Conservation (phyloP, 2,888 invertebrate species). For the Ennomos erosarius region DNA sequence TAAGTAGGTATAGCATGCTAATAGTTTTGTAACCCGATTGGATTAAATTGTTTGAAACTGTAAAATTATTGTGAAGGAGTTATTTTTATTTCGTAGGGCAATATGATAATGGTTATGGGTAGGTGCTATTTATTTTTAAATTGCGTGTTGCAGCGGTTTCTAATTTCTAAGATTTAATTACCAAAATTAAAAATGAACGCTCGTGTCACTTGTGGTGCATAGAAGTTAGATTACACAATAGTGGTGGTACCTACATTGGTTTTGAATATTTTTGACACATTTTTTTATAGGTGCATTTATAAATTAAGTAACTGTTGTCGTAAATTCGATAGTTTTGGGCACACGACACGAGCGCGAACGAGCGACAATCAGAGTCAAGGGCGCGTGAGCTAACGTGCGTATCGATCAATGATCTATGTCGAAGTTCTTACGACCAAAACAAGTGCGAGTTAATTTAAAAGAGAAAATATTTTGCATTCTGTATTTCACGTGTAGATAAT, state of each 20-base stretch:
- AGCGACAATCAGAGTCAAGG: constrained; percentile 71
- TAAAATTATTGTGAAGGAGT: constrained; percentile 9
- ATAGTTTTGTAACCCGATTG: not conserved
- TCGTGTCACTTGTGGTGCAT: no score
- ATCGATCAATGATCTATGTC: constrained; percentile 67
- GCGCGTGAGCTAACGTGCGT: constrained; percentile 61
- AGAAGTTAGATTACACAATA: no score
- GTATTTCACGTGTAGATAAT: no score
- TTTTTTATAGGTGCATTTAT: not conserved
- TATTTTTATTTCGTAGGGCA: constrained; percentile 5
- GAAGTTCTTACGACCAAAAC: constrained; percentile 27
- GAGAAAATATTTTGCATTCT: no score
- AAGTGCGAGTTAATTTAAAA: constrained; percentile 36
- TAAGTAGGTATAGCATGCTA: constrained; percentile 10
- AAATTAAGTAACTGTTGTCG: not conserved
- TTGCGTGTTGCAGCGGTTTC: no score
- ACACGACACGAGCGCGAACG: constrained; percentile 25
- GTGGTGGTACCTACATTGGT: no score
- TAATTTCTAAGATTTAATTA: no score
- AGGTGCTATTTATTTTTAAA: no score
- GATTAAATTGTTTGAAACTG: not conserved
- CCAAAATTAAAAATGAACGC: no score
- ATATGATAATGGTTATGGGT: no score
- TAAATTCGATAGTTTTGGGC: not conserved
- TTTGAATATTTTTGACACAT: no score